Conservation (phyloP, 2,797 vertebrate species). For the Microhierax caerulescens region DNA sequence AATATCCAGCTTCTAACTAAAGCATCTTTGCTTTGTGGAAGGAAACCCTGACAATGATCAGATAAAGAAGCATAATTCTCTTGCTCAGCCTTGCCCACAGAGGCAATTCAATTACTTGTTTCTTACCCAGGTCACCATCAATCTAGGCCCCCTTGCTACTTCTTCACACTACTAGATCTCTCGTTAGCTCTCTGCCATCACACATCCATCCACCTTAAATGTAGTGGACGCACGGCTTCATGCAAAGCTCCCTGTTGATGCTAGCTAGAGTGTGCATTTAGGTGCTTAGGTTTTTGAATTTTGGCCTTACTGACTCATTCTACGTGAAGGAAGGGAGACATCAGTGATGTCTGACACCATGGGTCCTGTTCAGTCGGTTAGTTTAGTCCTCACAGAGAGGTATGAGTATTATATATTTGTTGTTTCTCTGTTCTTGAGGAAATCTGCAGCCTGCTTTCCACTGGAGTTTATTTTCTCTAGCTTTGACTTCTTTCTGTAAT, state of each 20-base stretch:
- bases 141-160: not conserved
- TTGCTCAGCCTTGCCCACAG: not conserved
- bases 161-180: not conserved
- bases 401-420: rapidly evolving
- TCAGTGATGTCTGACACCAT: not conserved
- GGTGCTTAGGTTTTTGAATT: not conserved
- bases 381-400: not conserved
- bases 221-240: rapidly evolving
- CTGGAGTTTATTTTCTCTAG: not conserved
- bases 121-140: not conserved
- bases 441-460: not conserved
- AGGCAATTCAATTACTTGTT: not conserved
- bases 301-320: not conserved
- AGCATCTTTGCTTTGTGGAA: not conserved
- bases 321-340: not conserved
- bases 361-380: not conserved
- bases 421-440: not conserved
- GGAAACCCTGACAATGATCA: not conserved
- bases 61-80: not conserved
- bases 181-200: not conserved
- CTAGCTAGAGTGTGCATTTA: not conserved
- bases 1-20: not conserved
- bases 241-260: not conserved
- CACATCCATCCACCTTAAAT: not conserved
- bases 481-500: not conserved